Percentiles rank a stretch among this genome's conserved stretches.
phyloP scores from a whole-genome alignment of 1,140 invertebrate species.

The silkworm (Bombyx mori) region DNA sequence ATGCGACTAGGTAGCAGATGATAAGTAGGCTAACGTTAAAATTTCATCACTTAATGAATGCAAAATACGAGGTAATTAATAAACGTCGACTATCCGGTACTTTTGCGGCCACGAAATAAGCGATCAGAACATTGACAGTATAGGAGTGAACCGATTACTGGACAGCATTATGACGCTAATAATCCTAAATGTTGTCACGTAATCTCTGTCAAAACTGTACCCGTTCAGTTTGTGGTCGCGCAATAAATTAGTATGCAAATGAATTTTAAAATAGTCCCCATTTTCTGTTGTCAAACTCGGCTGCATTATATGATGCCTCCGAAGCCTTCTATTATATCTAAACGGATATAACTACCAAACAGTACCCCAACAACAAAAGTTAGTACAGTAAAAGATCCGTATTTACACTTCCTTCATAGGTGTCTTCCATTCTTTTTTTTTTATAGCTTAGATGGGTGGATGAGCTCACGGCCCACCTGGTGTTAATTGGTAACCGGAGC shows the following conservation, averaged over 20 bases:
- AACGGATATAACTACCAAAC: too few relatives aligned
- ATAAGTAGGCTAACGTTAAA: conserved; percentile 16
- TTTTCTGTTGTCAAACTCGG: too few relatives aligned
- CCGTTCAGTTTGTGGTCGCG: conserved; percentile 7
- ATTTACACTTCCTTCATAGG: too few relatives aligned
- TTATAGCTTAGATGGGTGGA: too few relatives aligned
- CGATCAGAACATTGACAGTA: conserved; percentile 2
- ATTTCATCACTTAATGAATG: conserved; percentile 23
- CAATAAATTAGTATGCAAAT: conserved; percentile 6
- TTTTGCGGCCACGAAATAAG: conserved; percentile 2
- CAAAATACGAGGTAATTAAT: conserved; percentile 22
- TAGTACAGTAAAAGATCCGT: too few relatives aligned
- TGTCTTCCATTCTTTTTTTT: too few relatives aligned
- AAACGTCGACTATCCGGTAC: conserved; percentile 13
- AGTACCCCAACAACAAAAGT: too few relatives aligned
- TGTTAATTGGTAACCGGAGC: too few relatives aligned
- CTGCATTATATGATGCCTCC: too few relatives aligned
- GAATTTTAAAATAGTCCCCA: too few relatives aligned
- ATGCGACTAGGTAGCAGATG: conserved; percentile 5
- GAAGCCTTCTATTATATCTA: too few relatives aligned
- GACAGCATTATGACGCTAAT: conserved; percentile 8
- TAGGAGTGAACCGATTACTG: conserved; percentile 3
- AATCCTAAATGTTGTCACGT: conserved; percentile 14
- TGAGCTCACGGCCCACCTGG: too few relatives aligned
- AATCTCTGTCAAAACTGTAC: conserved; percentile 11